Evolutionary conservation across 2,888 invertebrate species (phyloP), one percentile per base, ranked within the genome.

Genomic region (Netelia inedita): DNA sequence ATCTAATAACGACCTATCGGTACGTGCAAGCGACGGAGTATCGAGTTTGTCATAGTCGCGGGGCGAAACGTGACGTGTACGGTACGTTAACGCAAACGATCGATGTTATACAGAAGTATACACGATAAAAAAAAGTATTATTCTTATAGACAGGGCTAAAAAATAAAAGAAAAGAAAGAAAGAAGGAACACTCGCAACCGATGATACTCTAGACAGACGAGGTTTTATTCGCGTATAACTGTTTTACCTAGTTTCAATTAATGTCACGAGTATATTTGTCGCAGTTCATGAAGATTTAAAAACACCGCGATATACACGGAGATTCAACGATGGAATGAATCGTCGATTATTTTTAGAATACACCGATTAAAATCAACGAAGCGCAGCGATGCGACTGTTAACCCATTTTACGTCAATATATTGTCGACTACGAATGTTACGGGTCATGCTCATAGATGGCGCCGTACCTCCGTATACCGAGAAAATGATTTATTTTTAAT

Each of bases 231-330:
- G 16, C 71, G 65, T 74, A 57, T 57, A 19, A 53, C 43, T 74
- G 28, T 63, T 79, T 82, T 82, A 72, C 85, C 85, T 82, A 85
- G 66, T 82, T 85, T 75, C 79, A 85, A 85, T 85, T 85, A 82
- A 82, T 82, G 79, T 85, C 85, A 85, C 69, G 72, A 71, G 73
- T 82, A 78, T 81, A 74, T 81, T 69, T 78, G 57, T 73, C 81
- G 65, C 8, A 66, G 71, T 82, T 79, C 55, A 55, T 63, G 63
- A 55, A 65, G 69, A 81, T 84, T 81, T 74, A 63, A 84, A 73
- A 61, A 41, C 61, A 8, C 19, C n/a, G 9, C 35, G 65, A 57
- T 46, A 46, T 46, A 11, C 55, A 43, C 46, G 35, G 57, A 50
- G 21, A 82, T 82, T 81, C 61, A 19, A 57, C 19, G 16, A 57